Evolutionary conservation across 2,113 vertebrate species (phyloP).

Genomic region (Crocuta crocuta): DNA sequence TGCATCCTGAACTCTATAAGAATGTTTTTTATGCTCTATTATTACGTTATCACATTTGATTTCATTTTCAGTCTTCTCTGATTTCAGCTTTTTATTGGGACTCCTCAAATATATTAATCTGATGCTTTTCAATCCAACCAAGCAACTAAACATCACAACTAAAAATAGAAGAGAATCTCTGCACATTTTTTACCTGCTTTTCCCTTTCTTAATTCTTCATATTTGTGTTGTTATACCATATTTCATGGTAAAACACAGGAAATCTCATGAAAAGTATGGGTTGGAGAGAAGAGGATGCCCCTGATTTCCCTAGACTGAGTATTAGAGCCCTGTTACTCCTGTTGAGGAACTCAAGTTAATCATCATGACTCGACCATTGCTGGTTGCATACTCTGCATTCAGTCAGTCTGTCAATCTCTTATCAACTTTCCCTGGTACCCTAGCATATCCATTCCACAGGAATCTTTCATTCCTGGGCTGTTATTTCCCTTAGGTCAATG

Average conservation of each 20-base stretch:
- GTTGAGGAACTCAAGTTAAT: not conserved
- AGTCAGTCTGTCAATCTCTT: not conserved
- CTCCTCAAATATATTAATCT: not conserved
- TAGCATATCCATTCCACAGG: not conserved
- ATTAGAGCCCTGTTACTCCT: not conserved
- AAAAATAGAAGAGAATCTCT: slow-evolving; percentile 16
- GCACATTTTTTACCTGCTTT: not conserved
- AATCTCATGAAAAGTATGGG: not conserved
- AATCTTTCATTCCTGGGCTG: not conserved
- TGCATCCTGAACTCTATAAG: not conserved
- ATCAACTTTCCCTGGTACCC: not conserved
- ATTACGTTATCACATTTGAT: not conserved
- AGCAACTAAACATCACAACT: not conserved
- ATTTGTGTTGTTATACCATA: not conserved
- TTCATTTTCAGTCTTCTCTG: slow-evolving; percentile 27
- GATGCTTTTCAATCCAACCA: not conserved
- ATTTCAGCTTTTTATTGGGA: not conserved
- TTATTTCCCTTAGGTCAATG: not conserved
- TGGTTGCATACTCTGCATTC: not conserved
- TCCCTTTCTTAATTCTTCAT: not conserved
- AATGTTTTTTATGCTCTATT: slow-evolving; percentile 13
- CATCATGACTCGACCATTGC: not conserved
- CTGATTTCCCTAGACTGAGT: not conserved
- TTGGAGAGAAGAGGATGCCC: not conserved
- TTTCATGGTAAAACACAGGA: not conserved